These are phyloP conservation scores for Microplitis mediator DNA, from an alignment of 1,140 invertebrate species.

Conservation along the genomic window DNA sequence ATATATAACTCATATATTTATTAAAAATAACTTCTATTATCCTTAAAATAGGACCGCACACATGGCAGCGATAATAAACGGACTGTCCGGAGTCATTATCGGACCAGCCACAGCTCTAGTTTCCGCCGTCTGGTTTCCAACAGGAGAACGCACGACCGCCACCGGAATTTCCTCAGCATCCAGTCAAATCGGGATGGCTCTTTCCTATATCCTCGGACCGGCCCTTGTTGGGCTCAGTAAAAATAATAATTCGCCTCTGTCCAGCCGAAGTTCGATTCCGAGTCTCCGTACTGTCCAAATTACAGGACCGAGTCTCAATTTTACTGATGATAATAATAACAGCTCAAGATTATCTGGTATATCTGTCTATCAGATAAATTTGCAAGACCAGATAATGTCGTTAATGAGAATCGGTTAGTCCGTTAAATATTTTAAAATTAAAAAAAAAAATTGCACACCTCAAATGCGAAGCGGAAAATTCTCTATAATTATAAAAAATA, in stretches of 20 bases:
- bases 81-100: conserved; percentile 51
- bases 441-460: no score
- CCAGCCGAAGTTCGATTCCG: not conserved
- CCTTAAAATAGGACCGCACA: conserved; percentile 43
- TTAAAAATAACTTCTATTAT: no score
- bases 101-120: conserved; percentile 51
- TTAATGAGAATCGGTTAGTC: conserved; percentile 44
- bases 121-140: conserved; percentile 55
- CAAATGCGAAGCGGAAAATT: no score
- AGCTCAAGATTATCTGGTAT: not conserved
- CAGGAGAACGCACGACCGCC: conserved; percentile 52
- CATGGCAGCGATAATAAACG: conserved; percentile 50
- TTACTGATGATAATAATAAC: no score
- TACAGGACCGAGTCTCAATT: no score
- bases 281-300: not conserved
- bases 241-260: not conserved
- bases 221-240: conserved; percentile 20
- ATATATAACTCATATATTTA: no score
- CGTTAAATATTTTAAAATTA: not conserved
- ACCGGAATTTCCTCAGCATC: conserved; percentile 55
- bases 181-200: conserved; percentile 55
- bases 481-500: no score
- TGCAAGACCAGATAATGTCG: conserved; percentile 40
- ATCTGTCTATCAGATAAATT: conserved; percentile 13
- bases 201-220: conserved; percentile 52